A percentile compares a stretch with the other conserved stretches of the same genome.
phyloP scores from a whole-genome alignment of 2,113 vertebrate species.

The Jacana jacana region DNA sequence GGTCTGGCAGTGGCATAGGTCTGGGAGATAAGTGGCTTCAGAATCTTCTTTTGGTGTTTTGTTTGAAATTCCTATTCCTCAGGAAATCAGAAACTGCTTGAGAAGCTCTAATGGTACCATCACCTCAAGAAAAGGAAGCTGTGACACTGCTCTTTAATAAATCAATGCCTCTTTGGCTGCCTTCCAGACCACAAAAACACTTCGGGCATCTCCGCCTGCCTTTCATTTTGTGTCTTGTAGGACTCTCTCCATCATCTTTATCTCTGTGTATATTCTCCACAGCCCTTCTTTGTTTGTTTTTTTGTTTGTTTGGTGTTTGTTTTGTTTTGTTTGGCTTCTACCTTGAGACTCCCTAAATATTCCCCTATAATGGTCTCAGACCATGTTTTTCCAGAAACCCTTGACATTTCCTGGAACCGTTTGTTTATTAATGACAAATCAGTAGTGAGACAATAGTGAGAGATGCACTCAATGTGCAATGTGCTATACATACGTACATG shows the following conservation, averaged over 20 bases:
- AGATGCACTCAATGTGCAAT: background rate
- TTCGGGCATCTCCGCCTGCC: background rate
- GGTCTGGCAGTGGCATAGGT: background rate
- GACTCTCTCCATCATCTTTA: constrained; percentile 38
- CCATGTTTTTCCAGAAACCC: background rate
- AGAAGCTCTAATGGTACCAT: constrained; percentile 51
- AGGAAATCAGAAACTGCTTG: background rate
- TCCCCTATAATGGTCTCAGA: background rate
- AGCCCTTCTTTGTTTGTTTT: background rate
- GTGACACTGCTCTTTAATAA: constrained; percentile 22
- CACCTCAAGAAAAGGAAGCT: background rate
- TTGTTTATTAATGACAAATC: background rate
- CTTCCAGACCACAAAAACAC: constrained; percentile 54
- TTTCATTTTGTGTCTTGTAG: constrained; percentile 37
- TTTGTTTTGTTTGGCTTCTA: background rate
- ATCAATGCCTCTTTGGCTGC: constrained; percentile 56
- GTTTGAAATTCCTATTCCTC: background rate
- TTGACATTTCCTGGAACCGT: background rate
- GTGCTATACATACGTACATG: background rate
- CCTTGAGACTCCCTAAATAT: background rate
- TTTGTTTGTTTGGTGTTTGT: background rate
- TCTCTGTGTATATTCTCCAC: background rate
- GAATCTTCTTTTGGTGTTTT: background rate
- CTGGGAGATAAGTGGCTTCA: background rate
- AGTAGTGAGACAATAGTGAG: background rate